phyloP scores from a whole-genome alignment of 2,888 invertebrate genomes.

The Ichneumon xanthorius region DNA sequence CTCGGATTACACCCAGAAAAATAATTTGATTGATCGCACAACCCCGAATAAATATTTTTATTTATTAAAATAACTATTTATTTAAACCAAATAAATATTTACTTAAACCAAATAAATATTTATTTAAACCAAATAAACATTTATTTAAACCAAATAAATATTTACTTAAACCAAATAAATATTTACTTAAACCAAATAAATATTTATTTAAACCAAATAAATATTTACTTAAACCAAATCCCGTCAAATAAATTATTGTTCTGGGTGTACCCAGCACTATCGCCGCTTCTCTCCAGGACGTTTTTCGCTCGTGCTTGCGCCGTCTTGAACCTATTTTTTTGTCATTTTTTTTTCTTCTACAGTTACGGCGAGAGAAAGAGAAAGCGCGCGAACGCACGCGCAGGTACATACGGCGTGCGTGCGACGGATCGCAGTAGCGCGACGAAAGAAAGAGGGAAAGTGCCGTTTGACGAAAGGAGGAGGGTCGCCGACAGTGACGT shows the following conservation, averaged over 20 bases:
- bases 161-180: too few relatives aligned
- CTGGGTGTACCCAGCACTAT: background rate
- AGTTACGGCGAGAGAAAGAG: conserved; percentile 39
- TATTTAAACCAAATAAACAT: too few relatives aligned
- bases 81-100: too few relatives aligned
- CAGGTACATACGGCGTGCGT: conserved; percentile 46
- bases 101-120: too few relatives aligned
- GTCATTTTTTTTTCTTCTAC: conserved; percentile 7
- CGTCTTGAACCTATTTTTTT: conserved; percentile 24
- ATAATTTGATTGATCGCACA: too few relatives aligned
- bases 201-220: too few relatives aligned
- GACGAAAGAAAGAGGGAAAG: conserved; percentile 60
- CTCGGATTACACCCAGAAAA: background rate
- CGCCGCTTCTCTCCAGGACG: conserved; percentile 4
- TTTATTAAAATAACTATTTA: too few relatives aligned
- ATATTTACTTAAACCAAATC: too few relatives aligned
- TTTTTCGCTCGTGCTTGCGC: conserved; percentile 17
- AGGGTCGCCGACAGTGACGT: conserved; percentile 55
- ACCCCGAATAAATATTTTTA: too few relatives aligned
- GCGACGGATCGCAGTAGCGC: conserved; percentile 14
- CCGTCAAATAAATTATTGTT: too few relatives aligned
- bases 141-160: too few relatives aligned
- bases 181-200: too few relatives aligned
- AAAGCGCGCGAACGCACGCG: conserved; percentile 49
- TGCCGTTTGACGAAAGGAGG: conserved; percentile 14